These are phyloP conservation scores for Macroteleia sp. DNA, from an alignment of 2,888 invertebrate genomes.

Conservation along the genomic window DNA sequence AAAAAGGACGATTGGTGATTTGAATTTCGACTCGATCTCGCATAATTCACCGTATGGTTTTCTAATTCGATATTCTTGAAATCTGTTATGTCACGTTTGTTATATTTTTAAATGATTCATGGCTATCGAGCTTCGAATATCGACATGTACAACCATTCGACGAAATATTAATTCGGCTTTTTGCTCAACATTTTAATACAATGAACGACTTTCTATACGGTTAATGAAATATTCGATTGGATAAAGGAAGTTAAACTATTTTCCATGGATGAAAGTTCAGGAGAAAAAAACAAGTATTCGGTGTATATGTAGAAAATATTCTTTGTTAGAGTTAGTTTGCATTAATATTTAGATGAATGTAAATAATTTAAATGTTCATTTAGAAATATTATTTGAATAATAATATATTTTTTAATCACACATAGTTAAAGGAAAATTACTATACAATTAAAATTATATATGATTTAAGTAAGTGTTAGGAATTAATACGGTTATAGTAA, in stretches of 20 bases:
- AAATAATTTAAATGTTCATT: too few relatives aligned
- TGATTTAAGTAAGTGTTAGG: too few relatives aligned
- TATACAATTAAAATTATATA: too few relatives aligned
- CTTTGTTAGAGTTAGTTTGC: too few relatives aligned
- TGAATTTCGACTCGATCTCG: constrained; percentile 7
- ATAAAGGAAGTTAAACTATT: constrained; percentile 7
- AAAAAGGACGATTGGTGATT: background rate
- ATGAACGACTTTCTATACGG: constrained; percentile 24
- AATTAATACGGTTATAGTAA: too few relatives aligned
- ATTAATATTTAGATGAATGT: too few relatives aligned
- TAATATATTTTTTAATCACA: too few relatives aligned
- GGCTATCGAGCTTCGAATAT: constrained; percentile 15
- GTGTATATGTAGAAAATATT: too few relatives aligned
- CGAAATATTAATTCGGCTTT: constrained; percentile 30
- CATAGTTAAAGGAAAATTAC: too few relatives aligned
- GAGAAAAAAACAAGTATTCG: too few relatives aligned
- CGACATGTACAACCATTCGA: constrained; percentile 34
- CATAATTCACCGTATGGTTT: background rate
- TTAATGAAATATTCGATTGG: constrained; percentile 18
- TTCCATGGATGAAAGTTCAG: too few relatives aligned
- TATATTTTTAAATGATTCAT: constrained; percentile 45
- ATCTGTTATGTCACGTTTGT: constrained; percentile 44
- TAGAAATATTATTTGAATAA: too few relatives aligned
- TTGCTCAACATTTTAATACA: constrained; percentile 13
- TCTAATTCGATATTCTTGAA: constrained; percentile 28